A percentile compares a stretch with the other conserved stretches of the same genome.
phyloP scores from a whole-genome alignment of 2,797 vertebrate species.

The Chelmon rostratus region DNA sequence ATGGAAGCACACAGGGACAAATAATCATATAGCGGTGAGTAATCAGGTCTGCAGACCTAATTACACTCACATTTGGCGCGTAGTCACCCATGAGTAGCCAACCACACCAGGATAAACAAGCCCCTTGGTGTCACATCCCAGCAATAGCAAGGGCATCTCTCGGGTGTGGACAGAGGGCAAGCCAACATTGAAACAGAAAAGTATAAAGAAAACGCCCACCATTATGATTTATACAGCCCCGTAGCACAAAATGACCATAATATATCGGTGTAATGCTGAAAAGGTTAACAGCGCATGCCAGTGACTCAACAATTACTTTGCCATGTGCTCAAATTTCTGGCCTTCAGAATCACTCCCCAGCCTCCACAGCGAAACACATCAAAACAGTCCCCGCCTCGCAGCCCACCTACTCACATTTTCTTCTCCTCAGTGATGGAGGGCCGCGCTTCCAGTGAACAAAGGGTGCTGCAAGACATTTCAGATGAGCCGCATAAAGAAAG shows the following conservation, averaged over 20 bases:
- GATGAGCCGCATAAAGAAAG: slow-evolving; percentile 35
- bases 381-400: slow-evolving; percentile 9
- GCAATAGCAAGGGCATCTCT: slow-evolving; percentile 43
- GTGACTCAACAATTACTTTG: slow-evolving; percentile 22
- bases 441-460: slow-evolving; percentile 6
- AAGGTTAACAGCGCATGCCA: slow-evolving; percentile 24
- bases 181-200: not conserved
- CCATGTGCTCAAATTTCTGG: slow-evolving; percentile 19
- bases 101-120: slow-evolving; percentile 65
- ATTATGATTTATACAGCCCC: not conserved
- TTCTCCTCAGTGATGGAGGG: not conserved
- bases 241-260: not conserved
- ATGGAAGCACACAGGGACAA: slow-evolving; percentile 14
- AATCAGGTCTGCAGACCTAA: slow-evolving; percentile 69
- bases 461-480: slow-evolving; percentile 20
- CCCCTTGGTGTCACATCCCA: slow-evolving; percentile 51
- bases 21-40: slow-evolving; percentile 54
- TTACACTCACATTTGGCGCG: slow-evolving; percentile 68
- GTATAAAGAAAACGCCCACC: not conserved
- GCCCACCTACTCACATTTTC: slow-evolving; percentile 19
- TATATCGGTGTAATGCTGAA: slow-evolving; percentile 16
- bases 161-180: slow-evolving; percentile 27
- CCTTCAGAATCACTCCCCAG: slow-evolving; percentile 13
- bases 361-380: slow-evolving; percentile 6
- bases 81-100: slow-evolving; percentile 72